phyloP scores from a whole-genome alignment of 1,140 invertebrate genomes.

The Brachionus angularis region DNA sequence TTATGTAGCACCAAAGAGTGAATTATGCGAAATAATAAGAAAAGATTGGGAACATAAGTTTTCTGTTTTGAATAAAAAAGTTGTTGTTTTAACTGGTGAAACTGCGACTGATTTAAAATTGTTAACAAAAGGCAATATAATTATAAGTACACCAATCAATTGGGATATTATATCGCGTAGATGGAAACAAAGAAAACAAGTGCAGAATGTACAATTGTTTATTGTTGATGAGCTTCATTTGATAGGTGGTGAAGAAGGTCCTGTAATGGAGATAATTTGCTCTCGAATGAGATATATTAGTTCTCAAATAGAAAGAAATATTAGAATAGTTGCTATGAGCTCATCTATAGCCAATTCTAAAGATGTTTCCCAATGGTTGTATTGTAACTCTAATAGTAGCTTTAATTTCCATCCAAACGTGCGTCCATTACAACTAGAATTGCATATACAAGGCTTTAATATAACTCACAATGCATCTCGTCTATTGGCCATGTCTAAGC shows the following conservation, averaged over 20 bases:
- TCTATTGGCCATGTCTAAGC: slow-evolving; percentile 92
- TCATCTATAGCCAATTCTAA: slow-evolving; percentile 88
- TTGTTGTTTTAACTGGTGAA: slow-evolving; percentile 91
- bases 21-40: slow-evolving; percentile 74
- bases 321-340: slow-evolving; percentile 89
- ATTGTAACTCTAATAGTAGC: slow-evolving; percentile 80
- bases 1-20: slow-evolving; percentile 85
- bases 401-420: slow-evolving; percentile 99
- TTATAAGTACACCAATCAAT: slow-evolving; percentile 92
- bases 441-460: slow-evolving; percentile 94
- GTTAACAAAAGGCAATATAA: slow-evolving; percentile 73
- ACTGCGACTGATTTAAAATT: slow-evolving; percentile 93
- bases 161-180: slow-evolving; percentile 96
- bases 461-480: slow-evolving; percentile 93
- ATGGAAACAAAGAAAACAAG: slow-evolving; percentile 98
- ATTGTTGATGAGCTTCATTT: slow-evolving; percentile 95
- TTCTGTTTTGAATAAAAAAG: slow-evolving; percentile 73
- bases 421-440: slow-evolving; percentile 83
- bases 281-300: slow-evolving; percentile 95
- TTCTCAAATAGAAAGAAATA: slow-evolving; percentile 81
- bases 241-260: slow-evolving; percentile 62
- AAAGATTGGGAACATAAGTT: slow-evolving; percentile 88
- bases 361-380: slow-evolving; percentile 93
- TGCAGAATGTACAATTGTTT: slow-evolving; percentile 89
- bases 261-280: slow-evolving; percentile 92